Evolutionary conservation across 2,113 vertebrate genomes (phyloP), one percentile per base, ranked within the genome.

Genomic region (Nyctereutes procyonoides): DNA sequence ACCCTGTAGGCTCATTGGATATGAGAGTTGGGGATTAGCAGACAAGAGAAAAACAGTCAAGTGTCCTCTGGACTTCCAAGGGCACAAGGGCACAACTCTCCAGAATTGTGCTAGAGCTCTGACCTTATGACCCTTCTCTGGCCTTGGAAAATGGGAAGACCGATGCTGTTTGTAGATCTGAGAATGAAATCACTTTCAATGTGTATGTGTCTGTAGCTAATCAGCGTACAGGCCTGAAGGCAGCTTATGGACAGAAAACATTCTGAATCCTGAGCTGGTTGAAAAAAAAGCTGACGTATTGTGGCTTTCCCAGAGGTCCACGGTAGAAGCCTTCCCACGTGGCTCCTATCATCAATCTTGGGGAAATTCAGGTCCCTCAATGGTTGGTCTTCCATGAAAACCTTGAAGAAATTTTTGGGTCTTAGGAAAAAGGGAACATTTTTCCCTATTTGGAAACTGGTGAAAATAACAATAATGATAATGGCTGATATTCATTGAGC

Each of bases 371-470:
- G 7, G 28, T 55, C 14, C 22, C 16, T 94, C 55, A 58, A 4
- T 69, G 38, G 26, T 5, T 89, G 28, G 8, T n/a, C 90, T 85
- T 60, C 58, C 43, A 35, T 56, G 28, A 67, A 91, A 80, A 88
- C 14, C 10, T 91, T 88, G 48, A 43, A 79, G 55, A 90, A 90
- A 35, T 19, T 56, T 65, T 90, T 16, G 76, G 63, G 24, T 80
- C n/a, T 93, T 24, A 32, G n/a, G 24, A n/a, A 80, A 91, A 74
- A 67, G 35, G 62, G 6, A 88, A 81, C 38, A 10, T 32, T 20
- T 5, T 86, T 95, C 86, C 43, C 93, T 95, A 87, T 90, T 89
- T 95, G 60, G 55, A 65, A 92, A 94, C n/a, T 73, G 71, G 53
- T 71, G 55, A 95, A 86, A 92, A 89, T 67, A 94, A 89, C 71